Evolutionary conservation across 2,888 invertebrate genomes (phyloP), one percentile per base, ranked within the genome.

Genomic region (Bhutanitis thaidina): DNA sequence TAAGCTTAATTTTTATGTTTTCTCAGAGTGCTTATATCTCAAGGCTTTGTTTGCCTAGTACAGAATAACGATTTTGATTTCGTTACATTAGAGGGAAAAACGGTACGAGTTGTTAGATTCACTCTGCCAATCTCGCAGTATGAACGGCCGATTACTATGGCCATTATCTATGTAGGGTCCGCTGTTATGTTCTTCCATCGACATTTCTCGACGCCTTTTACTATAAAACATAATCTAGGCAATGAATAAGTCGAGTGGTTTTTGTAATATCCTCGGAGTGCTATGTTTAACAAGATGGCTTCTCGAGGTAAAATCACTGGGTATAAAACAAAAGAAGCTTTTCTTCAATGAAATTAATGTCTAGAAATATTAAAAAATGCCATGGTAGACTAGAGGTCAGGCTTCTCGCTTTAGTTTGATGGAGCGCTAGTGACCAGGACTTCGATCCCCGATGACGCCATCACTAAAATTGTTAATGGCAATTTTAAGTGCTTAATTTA

Each of bases 201-300:
- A 12, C 45, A 51, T 45, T 39, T 15, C 40, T 45, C 36, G 45
- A 45, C 51, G 41, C 51, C 35, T 41, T 29, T 51, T 41, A 45
- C 45, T 40, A 40, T 51, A 35, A 51, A 51, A 51, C 29, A 40
- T 45, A 40, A 51, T 51, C 35, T 51, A 16, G 10, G 38, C 39
- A 40, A 45, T 50, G 40, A 51, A 41, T 39, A 44, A 45, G 29
- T 12, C 37, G 7, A 20, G 32, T 35, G 25, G 39, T 51, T 51
- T 51, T 51, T 45, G 51, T 25, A 20, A 5, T 5, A 39, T 25
- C 14, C 8, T 20, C 13, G 27, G 13, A 34, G 10, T 25, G 30
- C 43, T 12, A 38, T 44, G 49, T 38, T 32, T 10, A 7, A 49
- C 43, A 27, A 2, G 43, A 34, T 44, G 14, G n/a, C 27, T 34